Evolutionary conservation across 2,888 invertebrate genomes (phyloP).

Genomic region (Metellina segmentata): DNA sequence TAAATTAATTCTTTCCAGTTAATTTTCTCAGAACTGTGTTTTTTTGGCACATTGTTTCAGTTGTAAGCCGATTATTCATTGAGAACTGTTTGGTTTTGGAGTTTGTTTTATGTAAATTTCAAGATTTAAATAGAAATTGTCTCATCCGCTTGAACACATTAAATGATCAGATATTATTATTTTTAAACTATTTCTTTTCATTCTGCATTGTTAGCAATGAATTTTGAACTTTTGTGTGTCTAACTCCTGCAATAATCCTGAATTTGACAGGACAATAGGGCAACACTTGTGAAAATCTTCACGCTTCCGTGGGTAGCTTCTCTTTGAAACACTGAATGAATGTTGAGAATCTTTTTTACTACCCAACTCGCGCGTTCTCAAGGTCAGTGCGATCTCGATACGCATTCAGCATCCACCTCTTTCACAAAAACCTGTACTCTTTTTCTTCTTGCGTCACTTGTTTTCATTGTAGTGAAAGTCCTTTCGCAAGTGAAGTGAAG

Average conservation of each 20-base stretch:
- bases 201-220: neutral
- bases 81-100: too few relatives aligned
- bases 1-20: too few relatives aligned
- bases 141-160: neutral
- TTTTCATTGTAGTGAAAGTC: neutral
- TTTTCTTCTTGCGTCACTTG: neutral
- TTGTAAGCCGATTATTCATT: too few relatives aligned
- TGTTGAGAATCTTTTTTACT: neutral
- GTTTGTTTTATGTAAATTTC: too few relatives aligned
- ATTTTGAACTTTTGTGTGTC: neutral
- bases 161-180: neutral
- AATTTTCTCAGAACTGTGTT: too few relatives aligned
- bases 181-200: neutral
- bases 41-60: too few relatives aligned
- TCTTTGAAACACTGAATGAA: slow-evolving; percentile 1
- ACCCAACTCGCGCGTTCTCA: neutral
- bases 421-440: neutral
- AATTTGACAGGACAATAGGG: neutral
- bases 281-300: neutral
- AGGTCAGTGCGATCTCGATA: neutral
- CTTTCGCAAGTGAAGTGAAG: neutral
- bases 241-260: neutral
- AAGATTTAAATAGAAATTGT: too few relatives aligned
- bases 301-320: neutral
- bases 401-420: neutral